A percentile compares a stretch with the other conserved stretches of the same genome.
phyloP scores from a whole-genome alignment of 2,888 invertebrate species.

The Heliconius ismenius region DNA sequence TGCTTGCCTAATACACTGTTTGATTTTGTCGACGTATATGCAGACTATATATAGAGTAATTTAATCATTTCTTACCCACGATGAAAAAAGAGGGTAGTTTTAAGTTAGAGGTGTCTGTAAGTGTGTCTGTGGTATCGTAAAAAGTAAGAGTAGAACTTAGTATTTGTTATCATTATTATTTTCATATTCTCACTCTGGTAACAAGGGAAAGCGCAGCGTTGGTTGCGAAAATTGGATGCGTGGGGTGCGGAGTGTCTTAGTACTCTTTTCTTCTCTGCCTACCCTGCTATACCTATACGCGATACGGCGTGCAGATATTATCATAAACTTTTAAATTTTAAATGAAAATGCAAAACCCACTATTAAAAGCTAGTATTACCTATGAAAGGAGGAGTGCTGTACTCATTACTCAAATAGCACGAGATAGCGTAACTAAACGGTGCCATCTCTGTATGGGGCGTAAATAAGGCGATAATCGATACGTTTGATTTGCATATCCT shows the following conservation, averaged over 20 bases:
- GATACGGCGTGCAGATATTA: not conserved
- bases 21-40: slow-evolving; percentile 4
- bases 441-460: slow-evolving; percentile 25
- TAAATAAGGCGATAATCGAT: slow-evolving; percentile 35
- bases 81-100: too few species aligned
- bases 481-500: slow-evolving; percentile 33
- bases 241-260: not conserved
- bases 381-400: slow-evolving; percentile 11
- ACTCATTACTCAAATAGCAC: slow-evolving; percentile 28
- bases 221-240: not conserved
- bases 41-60: too few species aligned
- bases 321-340: not conserved
- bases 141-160: too few species aligned
- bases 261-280: too few species aligned
- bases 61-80: too few species aligned
- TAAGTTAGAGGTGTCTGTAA: too few species aligned
- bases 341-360: not conserved
- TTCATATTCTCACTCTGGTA: too few species aligned
- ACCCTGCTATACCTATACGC: not conserved
- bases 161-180: too few species aligned
- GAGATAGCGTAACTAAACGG: slow-evolving; percentile 30
- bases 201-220: too few species aligned
- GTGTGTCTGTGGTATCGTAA: too few species aligned
- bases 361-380: slow-evolving; percentile 3
- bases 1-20: slow-evolving; percentile 8